These are phyloP conservation scores for Apodemus sylvaticus DNA, from an alignment of 2,113 vertebrate genomes.

Conservation along the genomic window DNA sequence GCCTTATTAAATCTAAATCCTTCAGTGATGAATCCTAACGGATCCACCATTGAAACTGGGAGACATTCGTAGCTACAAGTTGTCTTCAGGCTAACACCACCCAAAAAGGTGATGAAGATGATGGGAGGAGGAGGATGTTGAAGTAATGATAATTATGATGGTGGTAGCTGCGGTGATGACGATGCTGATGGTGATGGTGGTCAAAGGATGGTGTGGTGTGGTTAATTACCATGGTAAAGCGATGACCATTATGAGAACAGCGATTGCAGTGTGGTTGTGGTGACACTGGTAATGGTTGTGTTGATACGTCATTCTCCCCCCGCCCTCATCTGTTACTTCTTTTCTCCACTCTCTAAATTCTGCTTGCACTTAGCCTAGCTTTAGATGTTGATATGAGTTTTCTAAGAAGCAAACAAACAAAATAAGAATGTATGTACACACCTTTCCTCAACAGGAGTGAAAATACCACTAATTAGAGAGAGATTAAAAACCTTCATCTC, in stretches of 20 bases:
- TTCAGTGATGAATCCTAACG: no score
- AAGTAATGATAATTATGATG: accelerated
- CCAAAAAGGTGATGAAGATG: no score
- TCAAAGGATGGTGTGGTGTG: background rate
- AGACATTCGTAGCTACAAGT: no score
- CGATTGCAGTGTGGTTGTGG: background rate
- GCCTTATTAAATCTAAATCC: no score
- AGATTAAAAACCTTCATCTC: background rate
- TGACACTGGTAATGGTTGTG: accelerated
- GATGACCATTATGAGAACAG: background rate
- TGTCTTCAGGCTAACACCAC: no score
- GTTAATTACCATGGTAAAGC: accelerated
- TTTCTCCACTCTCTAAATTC: background rate
- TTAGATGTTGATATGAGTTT: background rate
- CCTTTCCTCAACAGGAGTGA: background rate
- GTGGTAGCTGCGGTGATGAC: background rate
- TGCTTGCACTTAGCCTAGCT: background rate
- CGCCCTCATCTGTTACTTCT: background rate
- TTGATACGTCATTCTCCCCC: background rate
- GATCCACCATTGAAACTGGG: no score
- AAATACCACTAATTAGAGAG: constrained; percentile 25
- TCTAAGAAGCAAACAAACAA: background rate
- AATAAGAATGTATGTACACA: background rate
- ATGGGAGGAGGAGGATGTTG: accelerated
- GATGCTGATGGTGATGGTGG: background rate